A percentile compares a stretch with the other conserved stretches of the same genome.
Conservation (phyloP, 2,888 invertebrate species). For the Drosophila paranaensis region DNA sequence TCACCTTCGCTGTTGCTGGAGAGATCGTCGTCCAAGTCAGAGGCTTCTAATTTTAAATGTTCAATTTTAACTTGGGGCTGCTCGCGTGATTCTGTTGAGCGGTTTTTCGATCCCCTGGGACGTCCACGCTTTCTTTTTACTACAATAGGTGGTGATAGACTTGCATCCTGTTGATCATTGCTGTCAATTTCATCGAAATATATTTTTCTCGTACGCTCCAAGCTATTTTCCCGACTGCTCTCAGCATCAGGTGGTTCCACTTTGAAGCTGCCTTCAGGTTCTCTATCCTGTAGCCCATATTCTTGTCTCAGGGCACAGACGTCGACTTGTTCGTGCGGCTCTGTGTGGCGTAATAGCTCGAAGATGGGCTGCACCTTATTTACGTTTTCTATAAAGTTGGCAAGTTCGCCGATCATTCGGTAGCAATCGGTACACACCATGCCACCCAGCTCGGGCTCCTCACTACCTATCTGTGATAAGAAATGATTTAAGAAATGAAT, state of each 20-base stretch:
- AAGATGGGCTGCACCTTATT: slow-evolving; percentile 64
- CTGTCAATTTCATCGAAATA: slow-evolving; percentile 1
- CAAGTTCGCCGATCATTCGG: slow-evolving; percentile 28
- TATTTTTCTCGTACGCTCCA: background rate
- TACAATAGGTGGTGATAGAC: background rate
- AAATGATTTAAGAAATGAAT: background rate
- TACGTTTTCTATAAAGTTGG: slow-evolving; percentile 43
- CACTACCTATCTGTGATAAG: slow-evolving; percentile 44
- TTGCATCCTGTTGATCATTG: background rate
- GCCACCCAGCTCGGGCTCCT: slow-evolving; percentile 58
- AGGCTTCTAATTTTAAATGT: background rate
- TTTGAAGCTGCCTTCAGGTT: background rate
- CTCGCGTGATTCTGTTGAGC: background rate
- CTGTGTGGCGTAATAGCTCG: slow-evolving; percentile 58
- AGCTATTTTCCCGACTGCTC: background rate
- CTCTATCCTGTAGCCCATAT: slow-evolving; percentile 44
- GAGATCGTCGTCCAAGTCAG: background rate
- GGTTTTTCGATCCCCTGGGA: slow-evolving; percentile 15
- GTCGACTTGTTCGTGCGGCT: slow-evolving; percentile 45
- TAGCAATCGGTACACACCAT: slow-evolving; percentile 57
- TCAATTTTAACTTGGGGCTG: background rate
- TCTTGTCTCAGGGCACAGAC: slow-evolving; percentile 40
- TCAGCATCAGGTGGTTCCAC: background rate
- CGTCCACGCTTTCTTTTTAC: slow-evolving; percentile 32
- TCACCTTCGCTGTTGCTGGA: background rate